These are phyloP conservation scores for Formica aserva DNA, from an alignment of 2,888 invertebrate species.

Conservation along the genomic window DNA sequence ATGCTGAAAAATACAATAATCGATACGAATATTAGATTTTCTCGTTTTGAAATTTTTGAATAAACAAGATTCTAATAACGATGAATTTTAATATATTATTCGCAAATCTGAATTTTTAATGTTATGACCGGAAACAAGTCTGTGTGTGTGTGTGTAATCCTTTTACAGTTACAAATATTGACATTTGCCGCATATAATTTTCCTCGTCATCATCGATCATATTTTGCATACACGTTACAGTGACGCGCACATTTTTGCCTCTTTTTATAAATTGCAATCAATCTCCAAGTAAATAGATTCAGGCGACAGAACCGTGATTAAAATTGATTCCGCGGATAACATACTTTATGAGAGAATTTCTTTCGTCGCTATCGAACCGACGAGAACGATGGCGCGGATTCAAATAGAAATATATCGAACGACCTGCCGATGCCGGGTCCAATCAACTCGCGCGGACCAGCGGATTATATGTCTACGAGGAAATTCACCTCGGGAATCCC, in stretches of 20 bases:
- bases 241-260: slow-evolving; percentile 4
- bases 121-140: not conserved
- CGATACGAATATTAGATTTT: not conserved
- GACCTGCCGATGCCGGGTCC: slow-evolving; percentile 40
- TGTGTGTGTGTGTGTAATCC: not conserved
- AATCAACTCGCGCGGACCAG: slow-evolving; percentile 48
- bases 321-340: slow-evolving; percentile 50
- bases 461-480: slow-evolving; percentile 49
- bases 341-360: slow-evolving; percentile 52
- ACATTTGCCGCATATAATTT: slow-evolving; percentile 1
- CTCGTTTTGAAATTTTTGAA: not conserved
- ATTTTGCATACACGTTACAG: slow-evolving; percentile 21
- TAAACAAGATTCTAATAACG: not conserved
- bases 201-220: slow-evolving; percentile 3
- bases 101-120: not conserved
- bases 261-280: slow-evolving; percentile 41
- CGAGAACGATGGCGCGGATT: slow-evolving; percentile 51
- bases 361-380: slow-evolving; percentile 37
- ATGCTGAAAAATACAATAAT: not conserved
- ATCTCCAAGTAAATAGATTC: slow-evolving; percentile 49
- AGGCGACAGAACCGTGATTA: slow-evolving; percentile 50
- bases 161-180: slow-evolving; percentile 15
- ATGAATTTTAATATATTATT: not conserved
- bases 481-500: slow-evolving; percentile 44
- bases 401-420: slow-evolving; percentile 50